phyloP scores from a whole-genome alignment of 2,797 vertebrate species.

The Sylvilagus floridanus region DNA sequence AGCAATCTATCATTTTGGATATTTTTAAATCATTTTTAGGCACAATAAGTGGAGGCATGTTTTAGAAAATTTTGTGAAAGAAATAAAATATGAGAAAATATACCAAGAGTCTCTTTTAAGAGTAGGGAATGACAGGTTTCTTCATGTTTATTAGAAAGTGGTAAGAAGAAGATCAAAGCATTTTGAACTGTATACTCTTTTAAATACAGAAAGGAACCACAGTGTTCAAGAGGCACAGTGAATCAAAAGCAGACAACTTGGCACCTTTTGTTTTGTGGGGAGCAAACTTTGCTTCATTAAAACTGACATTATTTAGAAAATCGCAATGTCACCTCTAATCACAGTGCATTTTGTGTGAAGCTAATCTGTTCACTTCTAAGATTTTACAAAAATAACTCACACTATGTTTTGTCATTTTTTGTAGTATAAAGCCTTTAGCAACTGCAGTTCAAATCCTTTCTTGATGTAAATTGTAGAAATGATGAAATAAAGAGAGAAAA shows the following conservation, averaged over 20 bases:
- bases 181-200: conserved; percentile 17
- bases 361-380: conserved; percentile 60
- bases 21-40: neutral
- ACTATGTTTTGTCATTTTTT: conserved; percentile 65
- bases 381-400: conserved; percentile 34
- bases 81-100: conserved; percentile 47
- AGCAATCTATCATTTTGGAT: neutral
- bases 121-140: neutral
- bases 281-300: conserved; percentile 59
- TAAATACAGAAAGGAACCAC: neutral
- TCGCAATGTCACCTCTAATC: conserved; percentile 60
- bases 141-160: conserved; percentile 39
- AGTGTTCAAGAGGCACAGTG: neutral
- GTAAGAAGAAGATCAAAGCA: conserved; percentile 42
- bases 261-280: conserved; percentile 19
- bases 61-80: conserved; percentile 4
- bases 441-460: conserved; percentile 52
- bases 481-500: conserved; percentile 28
- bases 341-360: conserved; percentile 20
- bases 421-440: conserved; percentile 10
- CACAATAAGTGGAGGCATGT: neutral
- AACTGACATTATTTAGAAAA: conserved; percentile 60
- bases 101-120: conserved; percentile 4
- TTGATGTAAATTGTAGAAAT: conserved; percentile 47
- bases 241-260: conserved; percentile 16